phyloP scores from a whole-genome alignment of 2,888 invertebrate species.

The Xylocampa areola region DNA sequence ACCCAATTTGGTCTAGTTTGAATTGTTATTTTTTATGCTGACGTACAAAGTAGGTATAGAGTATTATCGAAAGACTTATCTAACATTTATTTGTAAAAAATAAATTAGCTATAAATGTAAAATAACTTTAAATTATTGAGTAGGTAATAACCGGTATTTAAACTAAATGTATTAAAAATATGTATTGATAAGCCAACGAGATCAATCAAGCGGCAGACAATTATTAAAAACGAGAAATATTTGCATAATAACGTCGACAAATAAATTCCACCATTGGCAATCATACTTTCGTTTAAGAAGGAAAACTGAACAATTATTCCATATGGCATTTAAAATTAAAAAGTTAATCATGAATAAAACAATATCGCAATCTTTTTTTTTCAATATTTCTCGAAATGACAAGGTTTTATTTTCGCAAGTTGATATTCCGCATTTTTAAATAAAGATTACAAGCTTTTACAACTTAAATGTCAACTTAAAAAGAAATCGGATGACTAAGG shows the following conservation, averaged over 20 bases:
- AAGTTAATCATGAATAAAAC: constrained; percentile 38
- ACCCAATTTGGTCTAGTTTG: not conserved
- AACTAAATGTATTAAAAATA: constrained; percentile 35
- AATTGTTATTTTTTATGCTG: too few relatives aligned
- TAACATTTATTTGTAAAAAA: constrained; percentile 10
- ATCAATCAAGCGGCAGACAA: constrained; percentile 50
- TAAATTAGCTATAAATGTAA: constrained; percentile 20
- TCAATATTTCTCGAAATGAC: constrained; percentile 40
- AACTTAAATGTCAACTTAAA: constrained; percentile 55
- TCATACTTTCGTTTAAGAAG: constrained; percentile 13
- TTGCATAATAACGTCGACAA: constrained; percentile 30
- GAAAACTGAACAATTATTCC: constrained; percentile 4
- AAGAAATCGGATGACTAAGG: constrained; percentile 63
- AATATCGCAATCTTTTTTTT: constrained; percentile 25
- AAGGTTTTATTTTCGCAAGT: constrained; percentile 48
- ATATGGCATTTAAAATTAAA: constrained; percentile 43
- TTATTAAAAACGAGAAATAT: constrained; percentile 43
- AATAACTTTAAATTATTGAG: constrained; percentile 40
- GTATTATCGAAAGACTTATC: constrained; percentile 18
- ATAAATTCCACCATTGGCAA: constrained; percentile 19
- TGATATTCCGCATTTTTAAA: constrained; percentile 42
- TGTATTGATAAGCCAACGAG: constrained; percentile 47
- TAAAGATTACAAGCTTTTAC: constrained; percentile 50
- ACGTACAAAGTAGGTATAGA: constrained; percentile 2
- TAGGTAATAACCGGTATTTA: constrained; percentile 37